phyloP scores from a whole-genome alignment of 2,888 invertebrate genomes.

The Malachius bipustulatus region DNA sequence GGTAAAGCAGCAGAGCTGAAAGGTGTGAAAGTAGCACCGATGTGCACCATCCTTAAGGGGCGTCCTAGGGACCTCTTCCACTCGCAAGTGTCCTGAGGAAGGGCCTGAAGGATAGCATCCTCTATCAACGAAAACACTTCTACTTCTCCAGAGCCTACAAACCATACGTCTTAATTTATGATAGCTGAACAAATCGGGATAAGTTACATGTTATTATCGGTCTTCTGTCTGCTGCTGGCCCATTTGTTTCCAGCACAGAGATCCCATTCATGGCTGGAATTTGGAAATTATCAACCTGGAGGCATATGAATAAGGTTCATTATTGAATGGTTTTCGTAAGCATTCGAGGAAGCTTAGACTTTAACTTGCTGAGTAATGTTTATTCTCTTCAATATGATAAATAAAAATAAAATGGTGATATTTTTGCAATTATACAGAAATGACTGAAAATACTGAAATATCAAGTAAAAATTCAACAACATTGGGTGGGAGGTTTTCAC shows the following conservation, averaged over 20 bases:
- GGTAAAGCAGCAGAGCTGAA: constrained; percentile 66
- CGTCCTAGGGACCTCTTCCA: constrained; percentile 87
- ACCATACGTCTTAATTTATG: constrained; percentile 14
- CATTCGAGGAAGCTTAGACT: too few relatives aligned
- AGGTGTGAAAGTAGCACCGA: constrained; percentile 71
- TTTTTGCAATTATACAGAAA: too few relatives aligned
- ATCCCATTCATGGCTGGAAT: constrained; percentile 47
- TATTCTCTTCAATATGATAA: too few relatives aligned
- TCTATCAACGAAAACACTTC: constrained; percentile 75
- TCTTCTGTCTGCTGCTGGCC: constrained; percentile 53
- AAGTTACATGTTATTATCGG: constrained; percentile 64
- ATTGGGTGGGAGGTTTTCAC: too few relatives aligned
- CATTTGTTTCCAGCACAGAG: constrained; percentile 40
- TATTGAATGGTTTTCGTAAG: too few relatives aligned
- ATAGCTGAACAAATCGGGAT: constrained; percentile 1
- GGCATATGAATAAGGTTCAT: constrained; percentile 5
- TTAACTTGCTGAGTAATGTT: too few relatives aligned
- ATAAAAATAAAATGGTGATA: too few relatives aligned
- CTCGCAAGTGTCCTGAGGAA: constrained; percentile 81
- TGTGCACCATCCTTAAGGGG: constrained; percentile 69
- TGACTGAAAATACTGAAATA: too few relatives aligned
- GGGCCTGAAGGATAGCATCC: constrained; percentile 60
- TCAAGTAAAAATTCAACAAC: too few relatives aligned
- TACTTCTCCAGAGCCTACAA: constrained; percentile 69
- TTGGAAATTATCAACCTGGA: constrained; percentile 3